Conservation (phyloP, 1,140 invertebrate genomes). For the Drosophila leontia region DNA sequence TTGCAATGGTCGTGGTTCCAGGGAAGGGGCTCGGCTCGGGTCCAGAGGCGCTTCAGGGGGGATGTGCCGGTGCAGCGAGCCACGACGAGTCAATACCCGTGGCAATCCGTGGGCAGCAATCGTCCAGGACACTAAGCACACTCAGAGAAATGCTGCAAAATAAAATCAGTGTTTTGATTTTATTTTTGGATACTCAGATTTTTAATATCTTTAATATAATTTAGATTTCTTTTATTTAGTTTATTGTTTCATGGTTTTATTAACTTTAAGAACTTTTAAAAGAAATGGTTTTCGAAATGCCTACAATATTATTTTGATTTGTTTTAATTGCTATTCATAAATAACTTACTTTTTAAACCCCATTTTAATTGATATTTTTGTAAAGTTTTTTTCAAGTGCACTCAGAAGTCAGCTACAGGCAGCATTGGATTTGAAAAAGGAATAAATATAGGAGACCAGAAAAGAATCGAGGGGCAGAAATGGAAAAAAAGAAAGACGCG, state of each 20-base stretch:
- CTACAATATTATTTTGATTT: too few relatives aligned
- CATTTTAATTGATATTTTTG: too few relatives aligned
- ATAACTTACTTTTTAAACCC: too few relatives aligned
- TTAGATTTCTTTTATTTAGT: too few relatives aligned
- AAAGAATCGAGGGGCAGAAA: conserved; percentile 12
- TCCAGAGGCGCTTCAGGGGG: not conserved
- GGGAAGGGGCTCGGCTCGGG: not conserved
- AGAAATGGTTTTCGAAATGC: too few relatives aligned
- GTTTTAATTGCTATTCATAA: too few relatives aligned
- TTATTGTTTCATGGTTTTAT: too few relatives aligned
- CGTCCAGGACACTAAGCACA: conserved; percentile 53
- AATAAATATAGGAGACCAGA: conserved; percentile 8
- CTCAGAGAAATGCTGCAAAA: not conserved
- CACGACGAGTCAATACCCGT: conserved; percentile 80
- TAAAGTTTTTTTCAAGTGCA: conserved; percentile 42
- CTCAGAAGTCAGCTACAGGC: conserved; percentile 78
- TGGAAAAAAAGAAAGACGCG: conserved; percentile 29
- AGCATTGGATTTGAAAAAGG: conserved; percentile 70
- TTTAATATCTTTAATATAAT: too few relatives aligned
- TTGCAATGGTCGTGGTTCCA: conserved; percentile 5
- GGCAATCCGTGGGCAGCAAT: conserved; percentile 62
- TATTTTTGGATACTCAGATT: too few relatives aligned
- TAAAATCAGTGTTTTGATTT: too few relatives aligned
- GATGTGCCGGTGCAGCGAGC: conserved; percentile 58
- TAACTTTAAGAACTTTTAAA: too few relatives aligned